These are phyloP conservation scores for Todiramphus chloris DNA, from an alignment of 2,113 vertebrate genomes.

Conservation along the genomic window DNA sequence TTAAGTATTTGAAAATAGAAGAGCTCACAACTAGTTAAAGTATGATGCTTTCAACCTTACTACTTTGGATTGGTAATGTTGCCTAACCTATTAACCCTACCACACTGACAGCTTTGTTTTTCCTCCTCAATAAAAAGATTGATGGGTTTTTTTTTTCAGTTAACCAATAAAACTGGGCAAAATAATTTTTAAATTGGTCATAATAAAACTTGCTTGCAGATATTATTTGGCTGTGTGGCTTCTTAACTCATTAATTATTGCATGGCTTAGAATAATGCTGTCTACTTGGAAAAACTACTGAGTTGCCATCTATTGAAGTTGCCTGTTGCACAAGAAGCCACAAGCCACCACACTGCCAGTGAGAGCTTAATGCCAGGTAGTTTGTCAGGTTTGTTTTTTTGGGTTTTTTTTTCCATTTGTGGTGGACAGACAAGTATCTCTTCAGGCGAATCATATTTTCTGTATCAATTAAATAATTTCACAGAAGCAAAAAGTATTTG, in stretches of 20 bases:
- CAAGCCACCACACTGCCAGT: neutral
- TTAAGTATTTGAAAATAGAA: neutral
- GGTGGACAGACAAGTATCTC: neutral
- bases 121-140: neutral
- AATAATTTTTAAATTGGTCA: neutral
- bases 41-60: neutral
- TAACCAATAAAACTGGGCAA: neutral
- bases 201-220: slow-evolving; percentile 39
- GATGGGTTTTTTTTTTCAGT: neutral
- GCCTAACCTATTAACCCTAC: neutral
- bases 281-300: neutral
- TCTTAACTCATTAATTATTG: neutral
- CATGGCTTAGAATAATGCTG: neutral
- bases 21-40: neutral
- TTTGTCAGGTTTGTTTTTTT: neutral
- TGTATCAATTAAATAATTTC: neutral
- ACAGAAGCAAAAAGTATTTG: neutral
- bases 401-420: neutral
- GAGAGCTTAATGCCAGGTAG: neutral
- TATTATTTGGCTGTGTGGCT: slow-evolving; percentile 27
- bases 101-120: neutral
- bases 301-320: neutral
- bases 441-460: neutral
- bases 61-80: neutral
- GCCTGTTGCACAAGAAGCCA: neutral